Evolutionary conservation across 2,797 vertebrate species (phyloP), one percentile per base, ranked within the genome.

Genomic region (Enteromius fasciolatus): DNA sequence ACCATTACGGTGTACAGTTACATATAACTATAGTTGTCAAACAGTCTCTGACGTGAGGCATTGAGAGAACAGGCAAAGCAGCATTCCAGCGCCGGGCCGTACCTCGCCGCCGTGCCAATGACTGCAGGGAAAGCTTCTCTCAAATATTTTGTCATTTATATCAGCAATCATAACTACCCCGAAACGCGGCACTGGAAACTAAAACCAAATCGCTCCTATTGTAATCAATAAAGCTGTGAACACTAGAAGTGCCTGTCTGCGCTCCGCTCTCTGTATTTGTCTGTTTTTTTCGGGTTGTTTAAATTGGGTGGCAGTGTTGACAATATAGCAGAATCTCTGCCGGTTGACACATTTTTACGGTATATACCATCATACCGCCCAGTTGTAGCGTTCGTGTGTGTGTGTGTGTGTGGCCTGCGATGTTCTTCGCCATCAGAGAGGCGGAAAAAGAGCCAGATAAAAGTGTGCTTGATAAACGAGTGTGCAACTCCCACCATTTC

Each of bases 401-500:
- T 69, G 39, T 39, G 36, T 41, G 57, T 80, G 83, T 84, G 78
- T 61, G 78, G 83, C 41, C 78, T 5, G 5, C 41, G 84, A 79
- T 82, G 80, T 80, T 83, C 74, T 79, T 44, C 1, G 20, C 57
- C 66, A 86, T 76, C 31, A 70, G 76, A 85, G 66, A 84, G 78
- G 48, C 23, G 36, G 84, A 78, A 78, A 61, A 57, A 73, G 68
- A 63, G 75, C 28, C 61, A 78, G 78, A 79, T 78, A 70, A 87
- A 78, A 85, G 68, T 84, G 91, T 89, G 92, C 90, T 89, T 93
- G 91, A 93, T 93, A 92, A 92, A 93, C 23, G 76, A 85, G 80
- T 59, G 76, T 44, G 41, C n/a, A 33, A 54, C 68, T 68, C 41
- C 70, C 69, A 92, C 90, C 91, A 86, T 89, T 90, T 89, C 87